Percentiles rank a stretch among this genome's conserved stretches.
Conservation (phyloP, 2,113 vertebrate genomes). For the Otus sunia region DNA sequence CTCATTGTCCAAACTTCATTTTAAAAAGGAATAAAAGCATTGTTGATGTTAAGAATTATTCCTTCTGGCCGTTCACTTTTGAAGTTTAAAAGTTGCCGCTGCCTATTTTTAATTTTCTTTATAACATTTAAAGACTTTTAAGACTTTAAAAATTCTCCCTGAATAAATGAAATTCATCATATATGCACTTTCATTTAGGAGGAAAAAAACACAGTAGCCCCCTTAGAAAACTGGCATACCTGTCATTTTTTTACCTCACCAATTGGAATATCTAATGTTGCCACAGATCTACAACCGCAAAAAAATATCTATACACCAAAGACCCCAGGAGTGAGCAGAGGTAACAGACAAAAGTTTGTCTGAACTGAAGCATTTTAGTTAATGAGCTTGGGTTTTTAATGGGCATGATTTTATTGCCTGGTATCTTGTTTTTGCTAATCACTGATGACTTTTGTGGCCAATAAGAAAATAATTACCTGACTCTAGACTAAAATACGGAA, state of each 20-base stretch:
- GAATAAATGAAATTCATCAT: not conserved
- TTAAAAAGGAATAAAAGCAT: not conserved
- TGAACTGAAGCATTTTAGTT: not conserved
- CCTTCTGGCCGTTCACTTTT: not conserved
- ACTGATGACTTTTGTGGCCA: not conserved
- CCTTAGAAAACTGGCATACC: not conserved
- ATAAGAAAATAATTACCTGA: not conserved
- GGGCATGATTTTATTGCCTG: not conserved
- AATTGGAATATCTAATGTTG: not conserved
- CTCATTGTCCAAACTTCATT: not conserved
- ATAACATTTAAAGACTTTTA: not conserved
- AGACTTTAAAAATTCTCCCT: not conserved
- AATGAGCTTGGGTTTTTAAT: not conserved
- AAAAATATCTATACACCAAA: not conserved
- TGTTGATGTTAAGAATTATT: not conserved
- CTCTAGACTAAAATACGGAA: not conserved
- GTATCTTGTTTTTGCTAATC: not conserved
- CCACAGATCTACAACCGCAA: not conserved
- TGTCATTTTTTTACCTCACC: not conserved
- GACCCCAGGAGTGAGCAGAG: not conserved
- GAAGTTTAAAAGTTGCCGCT: not conserved
- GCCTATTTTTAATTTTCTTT: not conserved
- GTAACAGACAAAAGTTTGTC: not conserved
- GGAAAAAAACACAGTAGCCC: not conserved
- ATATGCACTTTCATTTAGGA: not conserved